Evolutionary conservation across 1,140 invertebrate genomes (phyloP), one percentile per base, ranked within the genome.

Genomic region (Tyrophagus putrescentiae): DNA sequence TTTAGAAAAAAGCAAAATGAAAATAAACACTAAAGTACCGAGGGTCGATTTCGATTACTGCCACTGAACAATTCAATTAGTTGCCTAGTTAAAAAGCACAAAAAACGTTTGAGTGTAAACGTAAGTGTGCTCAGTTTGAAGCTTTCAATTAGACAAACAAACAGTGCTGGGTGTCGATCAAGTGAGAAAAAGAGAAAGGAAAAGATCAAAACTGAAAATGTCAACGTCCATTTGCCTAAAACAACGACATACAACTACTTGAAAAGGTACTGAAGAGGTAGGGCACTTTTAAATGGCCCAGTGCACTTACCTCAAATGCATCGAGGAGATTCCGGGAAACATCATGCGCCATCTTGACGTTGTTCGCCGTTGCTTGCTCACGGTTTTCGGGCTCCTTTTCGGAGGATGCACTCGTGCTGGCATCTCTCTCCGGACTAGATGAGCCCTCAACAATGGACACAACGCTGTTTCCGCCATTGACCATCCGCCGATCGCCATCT

Each of bases 401-500:
- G 13, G 7, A 21, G 33, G 9, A 6, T 57, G 9, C 21, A n/a
- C 21, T 57, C 56, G 31, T 41, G n/a, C 33, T n/a, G 44, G 25
- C 21, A 48, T n/a, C 18, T 39, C 13, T 13, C 6, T 7, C 13
- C 7, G 25, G 44, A 48, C 44, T 48, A 42, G 53, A n/a, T 36
- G 11, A 16, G 21, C 27, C 16, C 42, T 7, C 16, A 11, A 45
- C 36, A 62, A 52, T 52, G 21, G 65, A 57, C 54, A 36, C 18
- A 60, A 18, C 27, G 31, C 4, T 1, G 5, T 62, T 41, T 21
- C 36, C 33, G 32, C n/a, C 18, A 9, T 54, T 18, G n/a, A 29
- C n/a, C 18, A 27, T n/a, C 5, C n/a, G n/a, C 27, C 54, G 27
- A 62, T 6, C 31, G 27, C 53, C 25, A 57, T 62, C 28, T 64